A percentile compares a stretch with the other conserved stretches of the same genome.
Conservation (phyloP, 2,888 invertebrate genomes). For the Leptinotarsa peninsularis region DNA sequence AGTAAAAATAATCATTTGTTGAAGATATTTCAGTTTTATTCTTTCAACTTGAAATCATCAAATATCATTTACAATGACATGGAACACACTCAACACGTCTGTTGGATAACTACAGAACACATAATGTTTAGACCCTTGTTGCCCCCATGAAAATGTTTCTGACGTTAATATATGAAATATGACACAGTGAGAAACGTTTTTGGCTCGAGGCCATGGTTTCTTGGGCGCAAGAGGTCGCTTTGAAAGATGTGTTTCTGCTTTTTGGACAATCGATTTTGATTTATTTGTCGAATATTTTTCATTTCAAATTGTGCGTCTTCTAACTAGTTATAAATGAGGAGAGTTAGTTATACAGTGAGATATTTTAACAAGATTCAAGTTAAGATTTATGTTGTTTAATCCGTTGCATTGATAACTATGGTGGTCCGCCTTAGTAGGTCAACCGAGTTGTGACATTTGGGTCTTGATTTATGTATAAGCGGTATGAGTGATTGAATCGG, state of each 20-base stretch:
- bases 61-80: too few species aligned
- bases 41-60: too few species aligned
- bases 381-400: constrained; percentile 18
- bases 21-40: too few species aligned
- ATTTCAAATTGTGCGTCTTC: constrained; percentile 29
- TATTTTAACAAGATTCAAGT: constrained; percentile 25
- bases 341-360: constrained; percentile 19
- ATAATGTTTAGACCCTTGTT: neutral
- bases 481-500: neutral
- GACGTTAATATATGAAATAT: constrained; percentile 43
- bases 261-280: constrained; percentile 49
- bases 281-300: constrained; percentile 39
- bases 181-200: constrained; percentile 42
- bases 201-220: constrained; percentile 37
- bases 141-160: constrained; percentile 32
- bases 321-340: constrained; percentile 34
- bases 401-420: neutral
- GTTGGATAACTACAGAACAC: neutral
- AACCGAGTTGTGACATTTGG: neutral
- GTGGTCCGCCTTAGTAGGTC: constrained; percentile 17
- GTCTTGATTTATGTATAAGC: neutral
- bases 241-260: constrained; percentile 47
- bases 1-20: too few species aligned
- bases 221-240: constrained; percentile 40
- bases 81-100: too few species aligned